Evolutionary conservation across 1,140 invertebrate genomes (phyloP).

Genomic region (Formica selysi): DNA sequence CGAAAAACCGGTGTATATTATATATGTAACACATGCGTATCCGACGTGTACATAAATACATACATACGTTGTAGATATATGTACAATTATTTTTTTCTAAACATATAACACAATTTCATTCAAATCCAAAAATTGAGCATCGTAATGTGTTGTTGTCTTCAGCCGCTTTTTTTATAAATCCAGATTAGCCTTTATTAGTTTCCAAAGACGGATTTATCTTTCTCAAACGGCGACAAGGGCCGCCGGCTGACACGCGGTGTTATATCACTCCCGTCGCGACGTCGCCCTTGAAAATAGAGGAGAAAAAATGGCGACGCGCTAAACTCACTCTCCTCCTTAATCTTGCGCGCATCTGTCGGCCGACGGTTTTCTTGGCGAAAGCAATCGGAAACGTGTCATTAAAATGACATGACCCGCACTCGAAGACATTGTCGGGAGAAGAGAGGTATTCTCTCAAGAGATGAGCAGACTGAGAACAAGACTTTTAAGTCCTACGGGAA

Average conservation of each 20-base stretch:
- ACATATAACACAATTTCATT: background rate
- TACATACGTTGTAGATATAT: background rate
- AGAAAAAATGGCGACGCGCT: background rate
- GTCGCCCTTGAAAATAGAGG: background rate
- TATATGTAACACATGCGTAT: background rate
- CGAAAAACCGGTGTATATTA: background rate
- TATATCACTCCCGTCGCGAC: constrained; percentile 18
- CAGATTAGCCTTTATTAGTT: constrained; percentile 46
- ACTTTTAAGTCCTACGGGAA: constrained; percentile 53
- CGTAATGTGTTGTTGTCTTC: background rate
- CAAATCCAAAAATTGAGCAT: background rate
- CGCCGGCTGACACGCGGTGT: background rate
- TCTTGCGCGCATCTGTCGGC: background rate
- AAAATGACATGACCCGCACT: constrained; percentile 51
- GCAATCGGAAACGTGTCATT: constrained; percentile 64
- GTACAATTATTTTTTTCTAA: constrained; percentile 5
- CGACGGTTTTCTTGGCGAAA: constrained; percentile 28
- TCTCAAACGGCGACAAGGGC: background rate
- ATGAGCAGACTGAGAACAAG: constrained; percentile 41
- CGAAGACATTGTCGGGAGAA: constrained; percentile 10
- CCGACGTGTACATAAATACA: background rate
- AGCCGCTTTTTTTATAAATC: constrained; percentile 22
- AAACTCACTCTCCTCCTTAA: constrained; percentile 27
- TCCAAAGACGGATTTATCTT: constrained; percentile 27
- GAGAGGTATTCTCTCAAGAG: background rate